These are phyloP conservation scores for Mesoligia furuncula DNA, from an alignment of 2,888 invertebrate species.

Conservation along the genomic window DNA sequence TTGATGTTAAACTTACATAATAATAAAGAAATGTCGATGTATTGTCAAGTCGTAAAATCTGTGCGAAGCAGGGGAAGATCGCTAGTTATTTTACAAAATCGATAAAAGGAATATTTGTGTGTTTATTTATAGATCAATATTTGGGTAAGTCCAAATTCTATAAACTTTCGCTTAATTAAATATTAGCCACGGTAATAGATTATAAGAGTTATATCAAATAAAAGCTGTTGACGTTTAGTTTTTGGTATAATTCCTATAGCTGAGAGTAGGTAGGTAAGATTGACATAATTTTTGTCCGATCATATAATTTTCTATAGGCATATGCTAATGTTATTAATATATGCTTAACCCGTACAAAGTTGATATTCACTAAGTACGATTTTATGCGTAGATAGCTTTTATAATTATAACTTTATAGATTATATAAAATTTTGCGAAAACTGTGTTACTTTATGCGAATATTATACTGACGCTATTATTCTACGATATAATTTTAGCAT, in stretches of 20 bases:
- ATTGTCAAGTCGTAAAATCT: not conserved
- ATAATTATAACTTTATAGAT: conserved; percentile 27
- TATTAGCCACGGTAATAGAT: conserved; percentile 36
- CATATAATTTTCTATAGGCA: conserved; percentile 30
- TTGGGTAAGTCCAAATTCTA: conserved; percentile 18
- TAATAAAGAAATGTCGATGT: not conserved
- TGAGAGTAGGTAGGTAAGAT: conserved; percentile 5
- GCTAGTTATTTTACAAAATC: not conserved
- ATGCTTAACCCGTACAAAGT: conserved; percentile 16
- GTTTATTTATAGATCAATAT: conserved; percentile 35
- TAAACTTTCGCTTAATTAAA: conserved; percentile 38
- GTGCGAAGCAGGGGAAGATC: not conserved
- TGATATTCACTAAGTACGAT: conserved; percentile 20
- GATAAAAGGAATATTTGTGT: conserved; percentile 24
- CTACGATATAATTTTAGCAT: conserved; percentile 22
- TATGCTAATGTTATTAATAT: conserved; percentile 38
- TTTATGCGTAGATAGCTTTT: conserved; percentile 17
- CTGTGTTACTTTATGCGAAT: conserved; percentile 45
- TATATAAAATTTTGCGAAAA: conserved; percentile 25
- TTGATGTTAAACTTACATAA: not conserved
- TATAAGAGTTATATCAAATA: conserved; percentile 41
- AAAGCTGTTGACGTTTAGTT: conserved; percentile 14
- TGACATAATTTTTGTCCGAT: conserved; percentile 32
- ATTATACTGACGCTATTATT: conserved; percentile 42
- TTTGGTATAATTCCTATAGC: not conserved